A percentile compares a stretch with the other conserved stretches of the same genome.
These are phyloP conservation scores for Eilema griseolum DNA, from an alignment of 2,888 invertebrate genomes.

Conservation along the genomic window DNA sequence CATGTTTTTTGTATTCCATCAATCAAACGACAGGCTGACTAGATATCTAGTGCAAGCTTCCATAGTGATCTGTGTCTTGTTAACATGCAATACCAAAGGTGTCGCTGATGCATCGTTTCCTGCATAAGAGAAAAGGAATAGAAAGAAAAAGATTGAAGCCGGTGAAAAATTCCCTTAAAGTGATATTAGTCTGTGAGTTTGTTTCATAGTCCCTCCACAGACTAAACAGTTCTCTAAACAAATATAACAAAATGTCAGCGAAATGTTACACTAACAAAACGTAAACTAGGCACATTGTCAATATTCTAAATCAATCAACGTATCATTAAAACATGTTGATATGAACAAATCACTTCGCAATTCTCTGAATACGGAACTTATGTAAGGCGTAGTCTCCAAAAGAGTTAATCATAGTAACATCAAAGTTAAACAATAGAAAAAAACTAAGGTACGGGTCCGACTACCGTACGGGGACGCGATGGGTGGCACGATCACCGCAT, in stretches of 20 bases:
- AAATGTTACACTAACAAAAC: slow-evolving; percentile 33
- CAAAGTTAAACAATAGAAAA: slow-evolving; percentile 68
- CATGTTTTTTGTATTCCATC: no score
- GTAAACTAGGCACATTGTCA: slow-evolving; percentile 28
- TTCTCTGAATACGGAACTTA: slow-evolving; percentile 31
- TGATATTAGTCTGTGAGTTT: not conserved
- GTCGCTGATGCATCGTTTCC: not conserved
- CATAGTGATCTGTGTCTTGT: no score
- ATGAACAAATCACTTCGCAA: slow-evolving; percentile 41
- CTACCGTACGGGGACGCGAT: slow-evolving; percentile 79
- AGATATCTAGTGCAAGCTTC: no score
- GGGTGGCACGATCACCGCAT: slow-evolving; percentile 77
- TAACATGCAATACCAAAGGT: no score
- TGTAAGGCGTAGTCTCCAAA: slow-evolving; percentile 42
- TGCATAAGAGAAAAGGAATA: not conserved
- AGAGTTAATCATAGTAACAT: slow-evolving; percentile 64
- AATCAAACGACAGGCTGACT: no score
- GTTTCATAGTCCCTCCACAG: not conserved
- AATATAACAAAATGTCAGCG: no score
- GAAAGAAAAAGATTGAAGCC: not conserved
- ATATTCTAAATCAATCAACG: slow-evolving; percentile 33
- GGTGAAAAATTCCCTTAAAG: not conserved
- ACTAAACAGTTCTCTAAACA: not conserved
- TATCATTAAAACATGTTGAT: slow-evolving; percentile 28
- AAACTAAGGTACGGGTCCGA: slow-evolving; percentile 59